phyloP scores from a whole-genome alignment of 37 sponge, comb jelly and placozoan species.

The Amphimedon queenslandica region DNA sequence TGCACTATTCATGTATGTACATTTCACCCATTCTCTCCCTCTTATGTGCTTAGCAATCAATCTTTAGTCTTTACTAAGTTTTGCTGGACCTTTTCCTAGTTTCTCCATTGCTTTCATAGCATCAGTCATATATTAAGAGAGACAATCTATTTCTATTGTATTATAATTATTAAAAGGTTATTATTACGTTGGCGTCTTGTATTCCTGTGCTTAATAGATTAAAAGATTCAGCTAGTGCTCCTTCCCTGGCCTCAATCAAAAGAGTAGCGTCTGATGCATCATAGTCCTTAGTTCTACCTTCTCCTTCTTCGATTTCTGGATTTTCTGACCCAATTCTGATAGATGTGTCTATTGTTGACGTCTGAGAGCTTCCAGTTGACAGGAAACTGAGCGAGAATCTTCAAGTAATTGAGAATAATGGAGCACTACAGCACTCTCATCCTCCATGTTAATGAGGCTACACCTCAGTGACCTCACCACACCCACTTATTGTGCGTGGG shows the following conservation, averaged over 20 bases:
- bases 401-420: no score
- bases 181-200: not conserved
- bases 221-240: slow-evolving; percentile 1
- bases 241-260: not conserved
- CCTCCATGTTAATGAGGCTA: no score
- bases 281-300: not conserved
- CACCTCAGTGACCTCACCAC: no score
- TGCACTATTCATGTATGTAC: no score
- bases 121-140: no score
- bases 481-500: no score
- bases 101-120: not conserved
- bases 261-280: not conserved
- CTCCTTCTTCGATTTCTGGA: not conserved
- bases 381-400: no score
- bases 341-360: slow-evolving; percentile 49
- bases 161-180: not conserved
- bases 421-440: no score
- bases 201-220: not conserved
- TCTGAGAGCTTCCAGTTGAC: slow-evolving; percentile 49
- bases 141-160: no score
- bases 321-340: not conserved
- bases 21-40: no score
- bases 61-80: no score
- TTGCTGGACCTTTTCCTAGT: not conserved
- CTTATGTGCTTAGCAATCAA: no score